Evolutionary conservation across 2,113 vertebrate species (phyloP).

Genomic region (Oenanthe melanoleuca): DNA sequence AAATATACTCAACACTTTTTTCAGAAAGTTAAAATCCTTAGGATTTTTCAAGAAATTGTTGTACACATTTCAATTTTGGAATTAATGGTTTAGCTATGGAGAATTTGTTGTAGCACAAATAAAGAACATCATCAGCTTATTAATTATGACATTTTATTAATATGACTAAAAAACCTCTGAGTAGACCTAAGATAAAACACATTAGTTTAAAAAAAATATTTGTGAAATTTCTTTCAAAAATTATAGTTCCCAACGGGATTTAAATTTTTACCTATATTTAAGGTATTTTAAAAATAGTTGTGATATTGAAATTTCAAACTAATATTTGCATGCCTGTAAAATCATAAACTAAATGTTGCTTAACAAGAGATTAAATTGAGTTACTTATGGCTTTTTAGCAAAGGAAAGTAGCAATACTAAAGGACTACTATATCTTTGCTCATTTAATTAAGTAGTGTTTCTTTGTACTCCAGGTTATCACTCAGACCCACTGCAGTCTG

Average conservation of each 20-base stretch:
- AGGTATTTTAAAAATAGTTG: not conserved
- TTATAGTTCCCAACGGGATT: not conserved
- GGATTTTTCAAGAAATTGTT: conserved; percentile 43
- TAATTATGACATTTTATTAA: conserved; percentile 26
- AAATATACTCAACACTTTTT: conserved; percentile 13
- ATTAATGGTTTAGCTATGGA: not conserved
- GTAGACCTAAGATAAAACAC: not conserved
- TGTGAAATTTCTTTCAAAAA: conserved; percentile 12
- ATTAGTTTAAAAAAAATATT: not conserved
- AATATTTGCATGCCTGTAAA: not conserved
- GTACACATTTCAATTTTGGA: conserved; percentile 18
- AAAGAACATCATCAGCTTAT: not conserved
- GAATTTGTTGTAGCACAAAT: conserved; percentile 12
- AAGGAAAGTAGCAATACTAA: not conserved
- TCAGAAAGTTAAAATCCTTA: not conserved
- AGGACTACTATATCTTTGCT: not conserved
- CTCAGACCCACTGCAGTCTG: not conserved
- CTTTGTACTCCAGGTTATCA: not conserved
- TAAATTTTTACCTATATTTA: not conserved
- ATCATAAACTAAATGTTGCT: not conserved
- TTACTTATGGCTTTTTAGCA: not conserved
- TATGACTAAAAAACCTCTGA: not conserved
- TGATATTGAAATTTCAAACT: not conserved
- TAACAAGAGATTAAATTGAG: not conserved
- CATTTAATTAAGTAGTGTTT: not conserved